Base-by-base conservation (phyloP, 35 echinoderm and acorn worm species). In the Lytechinus variegatus region DNA sequence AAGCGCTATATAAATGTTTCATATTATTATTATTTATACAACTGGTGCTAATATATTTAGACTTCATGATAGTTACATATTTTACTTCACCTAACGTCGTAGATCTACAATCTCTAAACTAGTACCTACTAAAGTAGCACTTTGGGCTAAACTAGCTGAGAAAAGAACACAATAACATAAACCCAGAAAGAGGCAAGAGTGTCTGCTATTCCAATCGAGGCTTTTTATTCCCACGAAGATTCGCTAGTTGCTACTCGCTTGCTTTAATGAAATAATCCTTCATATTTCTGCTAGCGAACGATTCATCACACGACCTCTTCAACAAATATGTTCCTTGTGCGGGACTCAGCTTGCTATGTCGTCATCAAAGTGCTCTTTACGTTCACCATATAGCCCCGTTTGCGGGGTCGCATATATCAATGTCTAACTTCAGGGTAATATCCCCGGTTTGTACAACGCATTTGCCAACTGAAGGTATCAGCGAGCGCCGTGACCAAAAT, bases 221-320 rank as follows among this genome's bases (percentile, higher is more conserved):
- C 61, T 5, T 24, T 16, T 24, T 24, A 79, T 79, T 24, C 21
- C 66, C 61, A 3, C 57, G 8, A 79, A 79, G 66, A 79, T 24
- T 24, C n/a, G 19, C 16, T 79, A 79, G 19, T 24, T 79, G 21
- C 66, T 7, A 79, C 66, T 19, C 19, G 66, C 66, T 79, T 79
- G 16, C 66, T 79, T 79, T 79, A 79, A 79, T 79, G 66, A 79
- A 79, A 79, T 79, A 79, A 79, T 79, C 66, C 66, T 79, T 79
- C 66, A 79, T 79, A 79, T 79, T 79, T 79, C 66, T 79, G 66
- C 66, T 79, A 79, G 66, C 19, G 66, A 79, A 1, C 66, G 6
- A 79, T 79, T 79, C 66, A 79, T 79, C 66, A 79, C 66, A 21
- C 66, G 66, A 79, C 8, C 66, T 79, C 66, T 79, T 79, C 21